A percentile compares a stretch with the other conserved stretches of the same genome.
These are phyloP conservation scores for Rhaphigaster nebulosa DNA, from an alignment of 2,888 invertebrate genomes.

Conservation along the genomic window DNA sequence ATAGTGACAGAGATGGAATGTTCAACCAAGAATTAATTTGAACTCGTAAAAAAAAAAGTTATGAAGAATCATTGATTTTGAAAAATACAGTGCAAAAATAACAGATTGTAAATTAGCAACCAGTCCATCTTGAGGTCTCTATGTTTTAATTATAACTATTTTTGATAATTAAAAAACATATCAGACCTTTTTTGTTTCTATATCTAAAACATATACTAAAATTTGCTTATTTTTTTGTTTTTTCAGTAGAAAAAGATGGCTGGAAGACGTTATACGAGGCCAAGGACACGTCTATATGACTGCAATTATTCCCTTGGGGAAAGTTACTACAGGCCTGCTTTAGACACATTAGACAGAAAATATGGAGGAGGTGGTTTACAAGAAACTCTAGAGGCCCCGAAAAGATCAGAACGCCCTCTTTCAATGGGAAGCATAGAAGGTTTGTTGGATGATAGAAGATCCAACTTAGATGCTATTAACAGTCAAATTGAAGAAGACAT, in stretches of 20 bases:
- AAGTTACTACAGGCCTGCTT: slow-evolving; percentile 83
- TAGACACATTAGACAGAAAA: slow-evolving; percentile 68
- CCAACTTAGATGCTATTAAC: slow-evolving; percentile 19
- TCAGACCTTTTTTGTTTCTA: background rate
- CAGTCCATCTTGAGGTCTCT: too few species aligned
- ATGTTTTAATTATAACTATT: background rate
- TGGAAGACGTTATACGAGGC: slow-evolving; percentile 68
- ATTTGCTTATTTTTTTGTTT: background rate
- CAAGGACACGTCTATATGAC: slow-evolving; percentile 86
- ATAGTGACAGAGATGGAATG: too few species aligned
- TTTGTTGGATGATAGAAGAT: slow-evolving; percentile 56
- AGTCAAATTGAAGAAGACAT: slow-evolving; percentile 69
- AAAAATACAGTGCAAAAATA: too few species aligned
- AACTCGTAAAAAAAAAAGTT: too few species aligned
- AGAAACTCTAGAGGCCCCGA: slow-evolving; percentile 62
- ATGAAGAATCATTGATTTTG: too few species aligned
- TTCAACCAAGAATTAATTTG: too few species aligned
- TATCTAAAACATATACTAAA: background rate
- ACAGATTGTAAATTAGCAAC: too few species aligned
- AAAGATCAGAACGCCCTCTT: slow-evolving; percentile 57
- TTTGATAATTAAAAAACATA: background rate
- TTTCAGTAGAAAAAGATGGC: slow-evolving; percentile 38
- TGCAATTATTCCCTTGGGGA: slow-evolving; percentile 89
- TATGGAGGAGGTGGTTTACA: slow-evolving; percentile 60
- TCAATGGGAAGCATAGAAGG: slow-evolving; percentile 63